Evolutionary conservation across 2,888 invertebrate genomes (phyloP).

Genomic region (Busseola fusca): DNA sequence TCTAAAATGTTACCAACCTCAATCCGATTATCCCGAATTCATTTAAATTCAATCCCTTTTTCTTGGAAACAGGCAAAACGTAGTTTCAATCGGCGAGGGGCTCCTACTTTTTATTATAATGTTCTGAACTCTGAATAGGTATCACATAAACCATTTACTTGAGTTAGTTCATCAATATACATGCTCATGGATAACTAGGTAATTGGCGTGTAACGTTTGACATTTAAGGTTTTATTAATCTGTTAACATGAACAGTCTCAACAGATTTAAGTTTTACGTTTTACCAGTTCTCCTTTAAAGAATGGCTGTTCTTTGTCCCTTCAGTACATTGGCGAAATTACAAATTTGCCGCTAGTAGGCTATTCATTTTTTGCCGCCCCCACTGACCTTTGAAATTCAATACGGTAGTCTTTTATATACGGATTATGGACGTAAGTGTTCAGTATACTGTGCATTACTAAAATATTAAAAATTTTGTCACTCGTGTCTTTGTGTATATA

Average conservation of each 20-base stretch:
- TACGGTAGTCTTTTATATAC: too few species aligned
- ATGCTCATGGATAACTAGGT: neutral
- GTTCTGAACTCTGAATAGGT: neutral
- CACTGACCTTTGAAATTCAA: too few species aligned
- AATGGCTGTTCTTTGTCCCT: too few species aligned
- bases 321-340: too few species aligned
- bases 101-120: slow-evolving; percentile 3
- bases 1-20: slow-evolving; percentile 11
- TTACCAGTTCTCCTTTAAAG: neutral
- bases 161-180: neutral
- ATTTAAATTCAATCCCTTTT: slow-evolving; percentile 9
- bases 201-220: neutral
- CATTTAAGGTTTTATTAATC: slow-evolving; percentile 3
- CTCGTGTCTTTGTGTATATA: too few species aligned
- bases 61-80: neutral
- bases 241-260: neutral
- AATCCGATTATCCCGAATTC: slow-evolving; percentile 19
- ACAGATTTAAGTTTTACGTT: neutral
- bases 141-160: neutral
- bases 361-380: too few species aligned
- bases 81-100: neutral
- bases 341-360: too few species aligned
- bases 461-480: too few species aligned
- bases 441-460: too few species aligned
- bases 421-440: too few species aligned